Evolutionary conservation across 2,888 invertebrate genomes (phyloP), one percentile per base, ranked within the genome.

Genomic region (Pasiphila rectangulata): DNA sequence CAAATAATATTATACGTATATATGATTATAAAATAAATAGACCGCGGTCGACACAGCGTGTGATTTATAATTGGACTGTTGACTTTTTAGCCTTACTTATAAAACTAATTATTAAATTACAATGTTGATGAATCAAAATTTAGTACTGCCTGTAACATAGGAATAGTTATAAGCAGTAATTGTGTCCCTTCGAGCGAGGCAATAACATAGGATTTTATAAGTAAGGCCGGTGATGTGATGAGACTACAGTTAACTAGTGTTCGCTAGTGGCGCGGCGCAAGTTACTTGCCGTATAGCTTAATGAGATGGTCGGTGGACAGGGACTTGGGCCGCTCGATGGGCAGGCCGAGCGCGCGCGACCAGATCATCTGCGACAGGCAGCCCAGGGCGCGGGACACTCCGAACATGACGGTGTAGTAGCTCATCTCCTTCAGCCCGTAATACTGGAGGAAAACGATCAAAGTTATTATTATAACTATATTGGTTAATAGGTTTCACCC

Each of bases 321-420:
- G 4, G 96, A 96, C 86, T 97, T 97, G 48, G 91, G 97, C 90
- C 92, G 92, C 87, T 97, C 96, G 67, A 97, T 93, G 58, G 96
- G 96, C 17, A 96, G 87, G 41, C 95, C 95, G 53, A 96, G 91
- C 24, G 95, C 96, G 55, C 96, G 91, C 61, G 95, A 95, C 96
- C 96, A 96, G 56, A 96, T 92, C 56, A 96, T 86, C 50, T 95
- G 95, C 0, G 96, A 92, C 65, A 95, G 85, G 44, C 95, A 95
- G 46, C 97, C 97, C 25, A 97, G 90, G 0, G 96, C 96, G 69
- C 97, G 92, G 0, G 96, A 96, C 40, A 97, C 96, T 51, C 96
- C 97, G 83, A 97, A 97, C 81, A 97, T 90, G 20, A 97, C 97
- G 12, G 97, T 97, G 92, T 97, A 97, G 90, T 95, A 97, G 87